Conservation (phyloP, 2,113 vertebrate species). For the Sylvia atricapilla region DNA sequence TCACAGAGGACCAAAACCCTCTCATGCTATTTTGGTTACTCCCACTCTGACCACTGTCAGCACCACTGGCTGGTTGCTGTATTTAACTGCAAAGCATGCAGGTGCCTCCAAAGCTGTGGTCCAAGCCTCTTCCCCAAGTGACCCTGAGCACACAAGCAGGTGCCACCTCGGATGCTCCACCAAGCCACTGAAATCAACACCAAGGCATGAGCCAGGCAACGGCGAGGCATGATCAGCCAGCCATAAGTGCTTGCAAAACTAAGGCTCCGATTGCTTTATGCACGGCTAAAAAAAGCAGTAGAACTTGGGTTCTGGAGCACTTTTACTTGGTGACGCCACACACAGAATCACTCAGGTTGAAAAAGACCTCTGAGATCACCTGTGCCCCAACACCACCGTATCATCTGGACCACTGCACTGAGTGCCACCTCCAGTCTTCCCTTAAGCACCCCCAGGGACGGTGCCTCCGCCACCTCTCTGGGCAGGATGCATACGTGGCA, state of each 20-base stretch:
- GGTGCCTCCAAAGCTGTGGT: neutral
- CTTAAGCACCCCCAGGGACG: neutral
- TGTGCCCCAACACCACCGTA: neutral
- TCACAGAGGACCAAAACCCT: neutral
- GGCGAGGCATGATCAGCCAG: rapidly evolving
- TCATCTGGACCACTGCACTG: neutral
- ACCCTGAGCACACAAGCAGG: neutral
- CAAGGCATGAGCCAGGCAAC: no score
- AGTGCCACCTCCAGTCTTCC: neutral
- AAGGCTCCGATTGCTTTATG: neutral
- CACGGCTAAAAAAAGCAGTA: rapidly evolving
- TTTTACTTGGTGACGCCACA: neutral
- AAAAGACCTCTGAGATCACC: neutral
- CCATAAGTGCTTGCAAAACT: rapidly evolving
- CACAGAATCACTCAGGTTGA: neutral
- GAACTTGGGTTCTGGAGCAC: neutral
- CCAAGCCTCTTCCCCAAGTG: neutral
- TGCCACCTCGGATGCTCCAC: neutral
- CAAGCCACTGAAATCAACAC: neutral
- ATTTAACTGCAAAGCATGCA: neutral
- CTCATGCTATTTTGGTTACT: neutral
- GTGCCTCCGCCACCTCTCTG: neutral
- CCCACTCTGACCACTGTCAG: neutral
- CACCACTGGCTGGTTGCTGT: neutral
- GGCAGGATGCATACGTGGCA: neutral